Percentiles rank a stretch among this genome's conserved stretches.
These are phyloP conservation scores for Acanthaster planci DNA, from an alignment of 35 echinoderm and acorn worm species.

Conservation along the genomic window DNA sequence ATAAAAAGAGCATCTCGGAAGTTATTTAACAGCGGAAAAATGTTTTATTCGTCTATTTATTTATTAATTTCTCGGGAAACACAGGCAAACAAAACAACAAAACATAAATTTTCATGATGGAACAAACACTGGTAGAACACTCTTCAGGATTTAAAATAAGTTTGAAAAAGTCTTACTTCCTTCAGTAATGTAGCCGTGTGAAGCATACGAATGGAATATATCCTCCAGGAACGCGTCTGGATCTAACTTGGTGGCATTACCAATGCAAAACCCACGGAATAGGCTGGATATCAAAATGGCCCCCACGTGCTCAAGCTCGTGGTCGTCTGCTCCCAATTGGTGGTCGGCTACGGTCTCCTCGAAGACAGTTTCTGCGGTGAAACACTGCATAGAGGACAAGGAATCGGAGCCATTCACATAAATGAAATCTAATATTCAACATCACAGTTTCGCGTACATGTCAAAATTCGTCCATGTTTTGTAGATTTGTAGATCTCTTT, in stretches of 20 bases:
- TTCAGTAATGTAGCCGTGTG: constrained; percentile 50
- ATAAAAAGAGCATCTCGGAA: too few relatives aligned
- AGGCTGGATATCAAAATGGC: constrained; percentile 53
- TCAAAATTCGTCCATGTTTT: neutral
- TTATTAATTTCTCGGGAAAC: too few relatives aligned
- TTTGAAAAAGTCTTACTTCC: constrained; percentile 42
- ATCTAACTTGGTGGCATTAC: constrained; percentile 39
- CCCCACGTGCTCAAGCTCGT: constrained; percentile 41
- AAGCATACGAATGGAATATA: constrained; percentile 56
- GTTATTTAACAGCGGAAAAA: too few relatives aligned
- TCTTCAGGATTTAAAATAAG: too few relatives aligned
- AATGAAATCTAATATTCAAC: neutral
- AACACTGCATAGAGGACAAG: constrained; percentile 55
- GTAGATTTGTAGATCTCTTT: too few relatives aligned
- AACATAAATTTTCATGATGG: too few relatives aligned
- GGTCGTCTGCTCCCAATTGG: constrained; percentile 45
- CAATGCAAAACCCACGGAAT: constrained; percentile 79
- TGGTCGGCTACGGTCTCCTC: constrained; percentile 55
- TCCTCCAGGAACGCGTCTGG: constrained; percentile 48
- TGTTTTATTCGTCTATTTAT: too few relatives aligned
- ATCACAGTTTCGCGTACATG: neutral
- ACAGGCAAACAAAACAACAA: too few relatives aligned
- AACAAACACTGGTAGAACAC: too few relatives aligned
- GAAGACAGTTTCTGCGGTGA: constrained; percentile 61
- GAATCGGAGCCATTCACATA: neutral